Evolutionary conservation across 2,888 invertebrate genomes (phyloP), one percentile per base, ranked within the genome.

Genomic region (Hydrotaea diabolus): DNA sequence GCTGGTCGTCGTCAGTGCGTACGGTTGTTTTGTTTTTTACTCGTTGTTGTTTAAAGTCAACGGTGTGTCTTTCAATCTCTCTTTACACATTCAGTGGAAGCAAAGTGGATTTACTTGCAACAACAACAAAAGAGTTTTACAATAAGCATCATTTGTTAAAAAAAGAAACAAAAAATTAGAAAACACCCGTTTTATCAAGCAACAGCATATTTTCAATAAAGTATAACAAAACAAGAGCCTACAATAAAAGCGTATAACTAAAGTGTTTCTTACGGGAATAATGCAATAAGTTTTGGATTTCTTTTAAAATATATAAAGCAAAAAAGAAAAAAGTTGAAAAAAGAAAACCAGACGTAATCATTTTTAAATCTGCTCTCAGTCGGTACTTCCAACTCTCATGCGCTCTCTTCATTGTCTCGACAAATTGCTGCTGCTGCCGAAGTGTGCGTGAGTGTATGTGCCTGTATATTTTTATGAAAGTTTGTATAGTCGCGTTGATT

Each of bases 1-100:
- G 66, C 57, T 77, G 77, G 80, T 85, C 80, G 81, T 79, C 79
- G 81, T 76, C 79, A 79, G 73, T 72, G 77, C 66, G 75, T 75
- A 53, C 49, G 82, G 77, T 85, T 76, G 80, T 36, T 59, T 77
- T 46, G 19, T 77, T 39, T 71, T n/a, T 66, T 72, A 77, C 7
- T 74, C 0, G 55, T 77, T 59, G 64, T 26, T 59, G n/a, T 13
- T 23, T 36, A 15, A 21, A 69, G 62, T 21, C n/a, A n/a, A n/a
- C 78, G 36, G 73, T 77, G 49, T 77, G 49, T 39, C 31, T 81
- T 17, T 59, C 59, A 26, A 36, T 53, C 15, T 31, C 55, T 59
- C 73, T 26, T 49, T 39, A 59, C 46, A 76, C 71, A 66, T 69
- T 75, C 59, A 17, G 26, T 36, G 46, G 62, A 62, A 62, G 62